Evolutionary conservation across 2,888 invertebrate genomes (phyloP).

Genomic region (Caenorhabditis virilis): DNA sequence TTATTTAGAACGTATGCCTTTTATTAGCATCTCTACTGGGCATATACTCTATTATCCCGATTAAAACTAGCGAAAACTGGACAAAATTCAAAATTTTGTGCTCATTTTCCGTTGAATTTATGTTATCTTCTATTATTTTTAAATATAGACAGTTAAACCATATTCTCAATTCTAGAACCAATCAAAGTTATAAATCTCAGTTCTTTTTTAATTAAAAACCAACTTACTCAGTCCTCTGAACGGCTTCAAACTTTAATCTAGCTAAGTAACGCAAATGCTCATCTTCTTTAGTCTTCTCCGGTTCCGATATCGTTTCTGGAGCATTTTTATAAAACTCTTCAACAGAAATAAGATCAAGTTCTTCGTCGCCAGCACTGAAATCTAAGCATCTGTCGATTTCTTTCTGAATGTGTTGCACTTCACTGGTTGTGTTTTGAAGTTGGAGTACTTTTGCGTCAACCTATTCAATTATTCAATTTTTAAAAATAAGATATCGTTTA

Average conservation of each 20-base stretch:
- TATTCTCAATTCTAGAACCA: no score
- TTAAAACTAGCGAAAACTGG: no score
- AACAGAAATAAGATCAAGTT: constrained; percentile 49
- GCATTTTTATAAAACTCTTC: constrained; percentile 54
- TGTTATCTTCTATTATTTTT: no score
- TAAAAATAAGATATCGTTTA: neutral
- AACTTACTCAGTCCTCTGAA: constrained; percentile 47
- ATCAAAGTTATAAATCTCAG: no score
- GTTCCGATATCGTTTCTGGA: constrained; percentile 25
- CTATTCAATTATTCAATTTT: constrained; percentile 1
- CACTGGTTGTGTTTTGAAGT: constrained; percentile 54
- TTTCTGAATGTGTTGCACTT: constrained; percentile 58
- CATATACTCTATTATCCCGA: no score
- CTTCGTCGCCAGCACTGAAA: constrained; percentile 56
- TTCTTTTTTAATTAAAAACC: no score
- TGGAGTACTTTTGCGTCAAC: constrained; percentile 54
- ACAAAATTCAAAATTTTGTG: no score
- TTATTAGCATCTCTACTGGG: no score
- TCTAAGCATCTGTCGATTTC: constrained; percentile 56
- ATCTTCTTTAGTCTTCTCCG: constrained; percentile 40
- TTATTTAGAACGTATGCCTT: no score
- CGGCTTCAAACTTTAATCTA: constrained; percentile 50
- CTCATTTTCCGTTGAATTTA: no score
- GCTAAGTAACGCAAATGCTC: constrained; percentile 55
- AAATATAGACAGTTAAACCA: no score